These are phyloP conservation scores for Zaprionus capensis DNA, from an alignment of 1,140 invertebrate species.

Conservation along the genomic window DNA sequence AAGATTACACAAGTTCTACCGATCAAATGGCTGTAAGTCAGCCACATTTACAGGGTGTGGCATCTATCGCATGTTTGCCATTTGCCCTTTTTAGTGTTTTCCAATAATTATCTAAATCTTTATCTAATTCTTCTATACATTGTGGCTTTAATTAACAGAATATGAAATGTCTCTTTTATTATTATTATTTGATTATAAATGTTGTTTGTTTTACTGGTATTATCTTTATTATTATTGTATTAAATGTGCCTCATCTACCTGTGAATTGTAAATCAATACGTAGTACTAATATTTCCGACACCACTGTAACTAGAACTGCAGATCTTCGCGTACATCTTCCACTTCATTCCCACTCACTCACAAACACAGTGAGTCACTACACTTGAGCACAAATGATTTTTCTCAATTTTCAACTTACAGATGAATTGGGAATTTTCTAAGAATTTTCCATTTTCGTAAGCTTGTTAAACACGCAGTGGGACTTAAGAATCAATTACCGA, in stretches of 20 bases:
- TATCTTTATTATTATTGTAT: conserved; percentile 33
- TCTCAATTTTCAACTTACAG: not conserved
- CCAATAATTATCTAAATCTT: not conserved
- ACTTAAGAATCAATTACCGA: conserved; percentile 53
- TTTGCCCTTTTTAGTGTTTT: not conserved
- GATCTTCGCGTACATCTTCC: not conserved
- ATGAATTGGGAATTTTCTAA: not conserved
- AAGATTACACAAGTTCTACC: conserved; percentile 66
- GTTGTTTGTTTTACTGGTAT: not conserved
- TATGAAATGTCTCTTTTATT: not conserved
- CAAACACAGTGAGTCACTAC: no score
- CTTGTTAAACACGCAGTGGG: conserved; percentile 58
- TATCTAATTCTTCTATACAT: not conserved
- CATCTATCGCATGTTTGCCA: not conserved
- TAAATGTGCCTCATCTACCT: not conserved
- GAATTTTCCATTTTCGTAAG: conserved; percentile 39
- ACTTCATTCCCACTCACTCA: not conserved
- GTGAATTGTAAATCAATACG: not conserved
- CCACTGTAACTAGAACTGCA: not conserved
- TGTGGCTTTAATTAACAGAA: not conserved
- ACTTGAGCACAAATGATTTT: not conserved
- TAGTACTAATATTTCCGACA: not conserved
- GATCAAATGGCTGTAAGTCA: conserved; percentile 14
- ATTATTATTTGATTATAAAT: not conserved
- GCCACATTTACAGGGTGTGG: conserved; percentile 31